Evolutionary conservation across 1,140 invertebrate species (phyloP), one percentile per base, ranked within the genome.

Genomic region (Psix sp.): DNA sequence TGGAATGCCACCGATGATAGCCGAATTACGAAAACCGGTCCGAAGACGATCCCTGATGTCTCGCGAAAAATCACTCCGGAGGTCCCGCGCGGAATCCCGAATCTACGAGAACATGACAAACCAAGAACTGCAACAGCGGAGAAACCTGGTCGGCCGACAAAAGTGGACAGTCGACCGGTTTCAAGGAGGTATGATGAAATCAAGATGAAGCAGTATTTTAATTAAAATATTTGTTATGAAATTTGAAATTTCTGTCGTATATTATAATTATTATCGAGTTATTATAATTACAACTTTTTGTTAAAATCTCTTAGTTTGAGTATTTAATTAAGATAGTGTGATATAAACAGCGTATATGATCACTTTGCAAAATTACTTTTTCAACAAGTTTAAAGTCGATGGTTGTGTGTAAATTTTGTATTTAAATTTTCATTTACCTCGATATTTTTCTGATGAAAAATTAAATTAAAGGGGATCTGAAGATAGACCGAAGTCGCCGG

Each of bases 1-100:
- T 77, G 77, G 60, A 82, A 86, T 84, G 83, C 84, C 62, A 66
- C 78, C 43, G 82, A 84, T 40, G 76, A 84, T 18, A 74, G 31
- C 42, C 46, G 52, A 20, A 24, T 62, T 13, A 24, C 62, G 7
- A 74, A 62, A 49, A 33, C 51, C 0, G 48, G 21, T 33, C 45
- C 75, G 17, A 74, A 20, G 16, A 49, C 74, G 11, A 65, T 74
- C 4, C 36, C 63, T 16, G 63, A 57, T 16, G 52, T 49, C 13
- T 15, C 63, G 14, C 54, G 38, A 10, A 60, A 67, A 29, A 3
- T 56, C 29, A 79, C 79, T n/a, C 78, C 66, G 18, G 81, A 83
- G 77, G 33, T 80, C 79, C 78, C 81, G 1, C 77, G 75, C 3
- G 82, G 79, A 45, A 84, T 83, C 11, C 82, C 83, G 1, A 80